A percentile compares a stretch with the other conserved stretches of the same genome.
These are phyloP conservation scores for Micronycteris hirsuta DNA, from an alignment of 2,113 vertebrate genomes.

Conservation along the genomic window DNA sequence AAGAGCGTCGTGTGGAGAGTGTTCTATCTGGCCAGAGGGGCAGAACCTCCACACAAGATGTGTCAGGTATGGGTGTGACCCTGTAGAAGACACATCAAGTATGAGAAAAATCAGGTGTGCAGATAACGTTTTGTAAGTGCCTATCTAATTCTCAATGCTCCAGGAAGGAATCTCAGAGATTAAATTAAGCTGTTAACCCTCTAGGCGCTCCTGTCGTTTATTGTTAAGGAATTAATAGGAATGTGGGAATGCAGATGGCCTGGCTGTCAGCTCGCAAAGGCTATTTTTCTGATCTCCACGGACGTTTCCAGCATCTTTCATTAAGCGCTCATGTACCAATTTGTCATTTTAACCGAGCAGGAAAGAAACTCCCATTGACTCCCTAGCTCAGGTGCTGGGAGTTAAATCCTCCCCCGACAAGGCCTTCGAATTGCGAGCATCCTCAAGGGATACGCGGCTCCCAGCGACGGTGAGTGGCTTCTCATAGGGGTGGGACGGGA, in stretches of 20 bases:
- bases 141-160: constrained; percentile 79
- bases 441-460: constrained; percentile 10
- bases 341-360: constrained; percentile 84
- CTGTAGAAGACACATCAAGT: constrained; percentile 60
- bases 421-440: constrained; percentile 45
- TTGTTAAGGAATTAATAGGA: constrained; percentile 86
- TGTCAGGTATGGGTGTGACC: constrained; percentile 56
- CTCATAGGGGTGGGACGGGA: not conserved
- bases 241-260: constrained; percentile 84
- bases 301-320: constrained; percentile 85
- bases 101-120: constrained; percentile 72
- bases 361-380: constrained; percentile 80
- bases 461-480: not conserved
- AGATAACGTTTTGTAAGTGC: constrained; percentile 75
- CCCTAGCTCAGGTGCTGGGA: constrained; percentile 75
- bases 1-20: not conserved
- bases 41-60: constrained; percentile 34
- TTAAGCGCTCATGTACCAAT: constrained; percentile 86
- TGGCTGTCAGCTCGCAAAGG: constrained; percentile 81
- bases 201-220: constrained; percentile 84
- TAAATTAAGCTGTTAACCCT: constrained; percentile 89
- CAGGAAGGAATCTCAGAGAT: constrained; percentile 82
- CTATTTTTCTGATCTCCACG: constrained; percentile 84
- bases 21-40: constrained; percentile 16
- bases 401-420: constrained; percentile 57